Percentiles rank a stretch among this genome's conserved stretches.
These are phyloP conservation scores for Heterocephalus glaber DNA, from an alignment of 2,113 vertebrate genomes.

Conservation along the genomic window DNA sequence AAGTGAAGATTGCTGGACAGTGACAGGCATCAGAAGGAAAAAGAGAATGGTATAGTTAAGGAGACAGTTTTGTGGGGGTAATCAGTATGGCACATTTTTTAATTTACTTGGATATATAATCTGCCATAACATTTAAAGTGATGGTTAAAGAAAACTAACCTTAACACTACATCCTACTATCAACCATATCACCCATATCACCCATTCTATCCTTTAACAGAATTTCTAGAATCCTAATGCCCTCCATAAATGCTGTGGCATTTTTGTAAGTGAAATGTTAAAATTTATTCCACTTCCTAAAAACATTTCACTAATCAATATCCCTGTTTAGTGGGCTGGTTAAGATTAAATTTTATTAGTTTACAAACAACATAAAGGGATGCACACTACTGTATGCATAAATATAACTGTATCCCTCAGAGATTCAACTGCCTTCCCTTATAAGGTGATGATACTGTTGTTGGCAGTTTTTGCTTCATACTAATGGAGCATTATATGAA, in stretches of 20 bases:
- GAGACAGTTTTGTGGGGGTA: background rate
- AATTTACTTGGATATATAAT: background rate
- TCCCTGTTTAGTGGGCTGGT: background rate
- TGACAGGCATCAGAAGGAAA: background rate
- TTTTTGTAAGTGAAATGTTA: background rate
- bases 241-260: background rate
- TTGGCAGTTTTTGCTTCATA: background rate
- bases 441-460: background rate
- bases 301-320: background rate
- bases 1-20: background rate
- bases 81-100: background rate
- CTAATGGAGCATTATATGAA: background rate
- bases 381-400: background rate
- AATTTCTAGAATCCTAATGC: background rate
- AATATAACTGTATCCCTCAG: background rate
- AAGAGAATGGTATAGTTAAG: background rate
- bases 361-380: background rate
- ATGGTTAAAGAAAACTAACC: background rate
- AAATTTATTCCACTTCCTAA: background rate
- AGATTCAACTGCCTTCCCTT: background rate
- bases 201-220: background rate
- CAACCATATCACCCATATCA: background rate
- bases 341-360: background rate
- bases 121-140: background rate
- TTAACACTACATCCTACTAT: background rate